Conservation (phyloP, 2,888 invertebrate genomes). For the Resseliella maxima region DNA sequence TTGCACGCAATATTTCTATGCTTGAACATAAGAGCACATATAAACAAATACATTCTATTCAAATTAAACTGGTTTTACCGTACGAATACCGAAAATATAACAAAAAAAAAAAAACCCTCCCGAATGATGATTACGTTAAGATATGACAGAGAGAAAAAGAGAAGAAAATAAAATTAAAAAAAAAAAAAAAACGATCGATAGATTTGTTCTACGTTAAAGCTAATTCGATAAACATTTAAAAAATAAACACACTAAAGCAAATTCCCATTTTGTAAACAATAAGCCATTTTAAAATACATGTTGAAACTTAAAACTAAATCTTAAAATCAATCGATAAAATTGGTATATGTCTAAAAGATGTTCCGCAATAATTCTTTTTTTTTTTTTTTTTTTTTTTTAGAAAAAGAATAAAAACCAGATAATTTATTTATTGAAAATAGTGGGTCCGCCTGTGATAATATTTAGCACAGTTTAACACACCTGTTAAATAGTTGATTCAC, state of each 20-base stretch:
- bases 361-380: not conserved
- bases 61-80: too few species aligned
- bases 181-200: not conserved
- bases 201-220: not conserved
- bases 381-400: not conserved
- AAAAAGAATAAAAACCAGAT: not conserved
- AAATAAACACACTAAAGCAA: not conserved
- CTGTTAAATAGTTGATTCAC: not conserved
- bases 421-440: too few species aligned
- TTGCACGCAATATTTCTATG: too few species aligned
- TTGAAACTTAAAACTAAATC: not conserved
- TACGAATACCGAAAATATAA: too few species aligned
- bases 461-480: slow-evolving; percentile 6
- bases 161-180: too few species aligned
- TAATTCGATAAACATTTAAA: too few species aligned
- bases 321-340: slow-evolving; percentile 8
- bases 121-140: too few species aligned
- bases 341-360: not conserved
- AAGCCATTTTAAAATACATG: not conserved
- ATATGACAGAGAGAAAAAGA: too few species aligned
- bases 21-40: too few species aligned
- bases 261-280: not conserved
- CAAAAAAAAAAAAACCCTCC: too few species aligned
- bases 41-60: too few species aligned
- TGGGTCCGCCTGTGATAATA: not conserved